These are phyloP conservation scores for Dreissena polymorpha DNA, from an alignment of 1,140 invertebrate species.

Conservation along the genomic window DNA sequence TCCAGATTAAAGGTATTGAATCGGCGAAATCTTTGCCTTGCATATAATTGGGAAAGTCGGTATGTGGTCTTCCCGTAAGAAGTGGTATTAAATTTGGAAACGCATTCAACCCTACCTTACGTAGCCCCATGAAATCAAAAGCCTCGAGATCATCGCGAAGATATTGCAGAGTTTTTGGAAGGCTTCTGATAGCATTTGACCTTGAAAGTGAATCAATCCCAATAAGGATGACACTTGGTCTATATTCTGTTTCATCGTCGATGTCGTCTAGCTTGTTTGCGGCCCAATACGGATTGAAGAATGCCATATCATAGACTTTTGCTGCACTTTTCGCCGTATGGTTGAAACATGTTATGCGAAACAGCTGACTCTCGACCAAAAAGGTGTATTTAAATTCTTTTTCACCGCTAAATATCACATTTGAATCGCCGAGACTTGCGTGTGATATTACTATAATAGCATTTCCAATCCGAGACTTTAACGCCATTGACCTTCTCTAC, in stretches of 20 bases:
- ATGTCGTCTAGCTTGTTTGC: no score
- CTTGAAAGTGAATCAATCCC: slow-evolving; percentile 87
- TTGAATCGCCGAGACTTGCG: no score
- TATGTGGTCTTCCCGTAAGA: slow-evolving; percentile 56
- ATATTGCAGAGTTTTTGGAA: slow-evolving; percentile 86
- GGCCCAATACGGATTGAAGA: no score
- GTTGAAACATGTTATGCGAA: no score
- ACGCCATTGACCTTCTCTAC: no score
- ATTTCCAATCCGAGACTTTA: no score
- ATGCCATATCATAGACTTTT: no score
- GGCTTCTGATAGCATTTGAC: slow-evolving; percentile 90
- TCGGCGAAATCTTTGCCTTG: slow-evolving; percentile 57
- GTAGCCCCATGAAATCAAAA: slow-evolving; percentile 75
- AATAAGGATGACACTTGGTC: slow-evolving; percentile 42
- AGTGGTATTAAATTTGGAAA: slow-evolving; percentile 53
- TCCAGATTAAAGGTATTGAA: slow-evolving; percentile 65
- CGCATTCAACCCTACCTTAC: slow-evolving; percentile 68
- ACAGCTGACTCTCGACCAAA: no score
- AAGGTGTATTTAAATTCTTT: no score
- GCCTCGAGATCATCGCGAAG: slow-evolving; percentile 77
- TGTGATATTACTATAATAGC: no score
- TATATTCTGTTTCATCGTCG: slow-evolving; percentile 1
- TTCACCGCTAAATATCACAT: no score
- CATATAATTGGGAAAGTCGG: slow-evolving; percentile 71
- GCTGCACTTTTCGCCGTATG: no score